Conservation (phyloP, 2,113 vertebrate species). For the Narcine bancroftii region DNA sequence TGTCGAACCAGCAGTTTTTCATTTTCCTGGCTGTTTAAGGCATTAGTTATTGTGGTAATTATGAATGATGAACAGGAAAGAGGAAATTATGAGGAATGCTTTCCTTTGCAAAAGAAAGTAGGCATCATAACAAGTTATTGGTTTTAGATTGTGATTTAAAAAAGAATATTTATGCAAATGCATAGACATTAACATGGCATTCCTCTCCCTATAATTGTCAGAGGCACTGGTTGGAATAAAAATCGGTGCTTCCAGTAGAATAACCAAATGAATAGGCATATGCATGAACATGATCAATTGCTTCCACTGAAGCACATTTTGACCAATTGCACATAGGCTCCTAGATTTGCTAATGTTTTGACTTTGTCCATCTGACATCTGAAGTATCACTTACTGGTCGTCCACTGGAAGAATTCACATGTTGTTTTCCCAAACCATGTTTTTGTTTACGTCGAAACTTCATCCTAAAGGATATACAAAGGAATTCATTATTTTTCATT, state of each 20-base stretch:
- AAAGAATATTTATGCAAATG: background rate
- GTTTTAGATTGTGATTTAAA: background rate
- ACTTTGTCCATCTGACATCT: background rate
- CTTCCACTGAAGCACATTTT: background rate
- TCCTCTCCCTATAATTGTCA: background rate
- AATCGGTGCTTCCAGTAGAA: background rate
- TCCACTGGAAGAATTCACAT: background rate
- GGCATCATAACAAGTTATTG: background rate
- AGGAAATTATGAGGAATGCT: background rate
- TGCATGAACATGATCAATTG: background rate
- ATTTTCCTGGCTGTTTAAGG: background rate
- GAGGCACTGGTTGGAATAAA: background rate
- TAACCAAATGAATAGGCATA: background rate
- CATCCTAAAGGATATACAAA: background rate
- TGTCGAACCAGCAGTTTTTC: background rate
- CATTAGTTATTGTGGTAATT: constrained; percentile 26
- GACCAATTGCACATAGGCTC: background rate
- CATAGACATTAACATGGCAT: background rate
- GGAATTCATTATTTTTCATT: background rate
- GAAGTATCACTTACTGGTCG: background rate
- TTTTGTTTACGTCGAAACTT: background rate
- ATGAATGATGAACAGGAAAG: background rate
- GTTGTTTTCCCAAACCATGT: background rate
- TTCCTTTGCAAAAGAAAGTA: background rate
- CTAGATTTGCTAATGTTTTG: background rate